Percentiles rank a stretch among this genome's conserved stretches.
Evolutionary conservation across 2,113 vertebrate genomes (phyloP).

Genomic region (Onychorhynchus coronatus): DNA sequence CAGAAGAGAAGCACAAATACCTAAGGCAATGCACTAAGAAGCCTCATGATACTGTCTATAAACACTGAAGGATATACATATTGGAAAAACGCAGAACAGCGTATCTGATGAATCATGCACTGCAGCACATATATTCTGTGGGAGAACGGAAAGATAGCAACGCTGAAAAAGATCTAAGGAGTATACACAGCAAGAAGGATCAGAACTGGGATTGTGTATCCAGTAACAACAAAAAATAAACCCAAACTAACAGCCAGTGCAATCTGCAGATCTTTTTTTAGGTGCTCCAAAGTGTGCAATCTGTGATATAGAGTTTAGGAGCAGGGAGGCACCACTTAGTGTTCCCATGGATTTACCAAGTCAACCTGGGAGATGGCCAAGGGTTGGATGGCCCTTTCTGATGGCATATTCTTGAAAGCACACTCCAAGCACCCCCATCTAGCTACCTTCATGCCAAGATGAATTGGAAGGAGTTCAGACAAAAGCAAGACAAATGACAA

Average conservation of each 20-base stretch:
- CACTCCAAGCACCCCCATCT: neutral
- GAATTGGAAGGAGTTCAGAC: neutral
- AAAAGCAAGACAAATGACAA: conserved; percentile 11
- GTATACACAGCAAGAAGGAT: neutral
- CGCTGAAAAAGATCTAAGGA: neutral
- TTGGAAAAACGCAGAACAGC: neutral
- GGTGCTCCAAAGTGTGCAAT: neutral
- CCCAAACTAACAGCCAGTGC: neutral
- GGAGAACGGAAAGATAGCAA: neutral
- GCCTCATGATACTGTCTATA: neutral
- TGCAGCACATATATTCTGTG: neutral
- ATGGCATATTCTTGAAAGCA: neutral
- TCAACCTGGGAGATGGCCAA: neutral
- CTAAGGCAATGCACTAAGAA: neutral
- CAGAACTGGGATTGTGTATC: neutral
- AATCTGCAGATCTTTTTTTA: neutral
- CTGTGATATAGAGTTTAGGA: neutral
- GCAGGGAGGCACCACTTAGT: neutral
- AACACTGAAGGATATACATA: neutral
- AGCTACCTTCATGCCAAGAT: neutral
- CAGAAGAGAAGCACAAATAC: neutral
- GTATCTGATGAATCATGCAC: neutral
- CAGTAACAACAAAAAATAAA: neutral
- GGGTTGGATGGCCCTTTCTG: neutral
- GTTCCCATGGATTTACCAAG: neutral